These are phyloP conservation scores for Drosophila cognata DNA, from an alignment of 2,888 invertebrate genomes.

Conservation along the genomic window DNA sequence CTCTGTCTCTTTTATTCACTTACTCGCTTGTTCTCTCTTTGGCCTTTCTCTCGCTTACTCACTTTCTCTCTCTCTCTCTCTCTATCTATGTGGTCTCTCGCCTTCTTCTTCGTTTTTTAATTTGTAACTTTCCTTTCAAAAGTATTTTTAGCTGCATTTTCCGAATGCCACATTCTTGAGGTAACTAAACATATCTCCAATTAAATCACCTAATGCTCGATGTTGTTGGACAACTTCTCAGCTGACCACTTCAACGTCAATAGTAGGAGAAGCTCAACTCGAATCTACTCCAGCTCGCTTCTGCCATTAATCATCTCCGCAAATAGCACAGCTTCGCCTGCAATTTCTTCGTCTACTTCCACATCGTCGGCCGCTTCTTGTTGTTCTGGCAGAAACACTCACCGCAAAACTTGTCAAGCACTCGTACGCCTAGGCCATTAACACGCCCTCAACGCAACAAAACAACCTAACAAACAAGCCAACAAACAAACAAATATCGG, in stretches of 20 bases:
- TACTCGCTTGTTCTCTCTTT: neutral
- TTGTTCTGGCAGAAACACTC: constrained; percentile 49
- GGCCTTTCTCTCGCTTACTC: neutral
- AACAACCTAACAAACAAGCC: constrained; percentile 41
- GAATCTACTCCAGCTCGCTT: constrained; percentile 13
- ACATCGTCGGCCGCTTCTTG: neutral
- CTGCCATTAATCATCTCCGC: constrained; percentile 65
- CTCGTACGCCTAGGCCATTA: constrained; percentile 76
- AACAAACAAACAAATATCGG: constrained; percentile 56
- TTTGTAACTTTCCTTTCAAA: neutral
- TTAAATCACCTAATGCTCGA: constrained; percentile 24
- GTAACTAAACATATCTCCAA: constrained; percentile 5
- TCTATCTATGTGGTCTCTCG: neutral
- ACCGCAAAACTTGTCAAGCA: constrained; percentile 76
- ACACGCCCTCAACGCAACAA: constrained; percentile 67
- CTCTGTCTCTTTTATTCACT: neutral
- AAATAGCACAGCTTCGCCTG: constrained; percentile 51
- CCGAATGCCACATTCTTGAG: neutral
- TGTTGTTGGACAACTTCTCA: constrained; percentile 27
- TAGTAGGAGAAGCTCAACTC: constrained; percentile 15
- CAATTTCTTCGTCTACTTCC: constrained; percentile 7
- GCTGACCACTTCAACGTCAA: constrained; percentile 27
- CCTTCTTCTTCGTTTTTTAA: neutral
- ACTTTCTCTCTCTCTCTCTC: neutral
- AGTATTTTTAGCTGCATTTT: neutral